Evolutionary conservation across 2,888 invertebrate genomes (phyloP).

Genomic region (Lepidocyrtinus sp.): DNA sequence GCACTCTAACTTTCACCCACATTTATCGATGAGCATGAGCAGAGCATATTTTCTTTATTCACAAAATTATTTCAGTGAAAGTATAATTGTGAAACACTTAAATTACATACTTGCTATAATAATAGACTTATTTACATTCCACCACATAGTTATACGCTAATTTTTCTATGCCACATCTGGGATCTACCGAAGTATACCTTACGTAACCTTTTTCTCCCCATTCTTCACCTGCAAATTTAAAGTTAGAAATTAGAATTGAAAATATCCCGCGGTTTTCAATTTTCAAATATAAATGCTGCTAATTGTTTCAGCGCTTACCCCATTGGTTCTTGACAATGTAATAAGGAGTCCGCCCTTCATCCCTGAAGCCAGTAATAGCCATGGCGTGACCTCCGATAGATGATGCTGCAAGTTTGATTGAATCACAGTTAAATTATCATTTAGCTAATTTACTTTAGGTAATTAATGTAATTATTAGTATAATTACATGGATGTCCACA

Average conservation of each 20-base stretch:
- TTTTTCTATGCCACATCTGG: constrained; percentile 39
- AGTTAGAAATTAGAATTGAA: not conserved
- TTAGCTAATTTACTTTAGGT: too few species aligned
- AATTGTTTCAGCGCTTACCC: constrained; percentile 24
- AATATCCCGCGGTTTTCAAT: not conserved
- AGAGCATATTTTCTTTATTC: too few species aligned
- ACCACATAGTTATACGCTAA: constrained; percentile 22
- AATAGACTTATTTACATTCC: not conserved
- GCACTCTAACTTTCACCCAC: too few species aligned
- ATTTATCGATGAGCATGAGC: too few species aligned
- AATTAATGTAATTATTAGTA: too few species aligned
- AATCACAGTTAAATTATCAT: not conserved
- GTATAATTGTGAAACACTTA: too few species aligned
- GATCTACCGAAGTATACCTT: constrained; percentile 25
- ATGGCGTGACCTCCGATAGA: constrained; percentile 43
- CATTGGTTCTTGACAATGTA: constrained; percentile 47
- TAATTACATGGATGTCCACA: constrained; percentile 37
- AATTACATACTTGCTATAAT: too few species aligned
- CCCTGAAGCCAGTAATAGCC: constrained; percentile 32
- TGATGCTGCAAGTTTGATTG: constrained; percentile 9
- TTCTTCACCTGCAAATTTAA: constrained; percentile 16
- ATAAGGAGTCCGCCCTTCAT: constrained; percentile 20
- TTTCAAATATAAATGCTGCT: not conserved
- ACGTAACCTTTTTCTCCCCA: constrained; percentile 50
- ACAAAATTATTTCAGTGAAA: too few species aligned